Evolutionary conservation across 1,140 invertebrate species (phyloP).

Genomic region (Frieseomelitta varia): DNA sequence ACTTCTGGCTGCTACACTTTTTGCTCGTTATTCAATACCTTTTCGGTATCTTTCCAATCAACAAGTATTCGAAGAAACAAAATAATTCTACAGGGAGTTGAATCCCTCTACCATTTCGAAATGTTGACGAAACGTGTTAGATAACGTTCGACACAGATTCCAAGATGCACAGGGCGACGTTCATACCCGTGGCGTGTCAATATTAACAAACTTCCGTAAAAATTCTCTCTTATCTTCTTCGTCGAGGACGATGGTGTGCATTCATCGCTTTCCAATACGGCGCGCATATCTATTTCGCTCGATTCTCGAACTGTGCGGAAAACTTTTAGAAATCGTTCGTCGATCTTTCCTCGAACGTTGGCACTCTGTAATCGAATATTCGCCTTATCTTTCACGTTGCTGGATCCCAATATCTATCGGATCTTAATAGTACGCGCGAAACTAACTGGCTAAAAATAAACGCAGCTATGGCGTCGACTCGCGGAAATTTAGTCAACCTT

Average conservation of each 20-base stretch:
- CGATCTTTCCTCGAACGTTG: not conserved
- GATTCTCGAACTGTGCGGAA: too few species aligned
- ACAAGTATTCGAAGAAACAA: too few species aligned
- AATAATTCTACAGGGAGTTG: too few species aligned
- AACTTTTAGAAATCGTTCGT: not conserved
- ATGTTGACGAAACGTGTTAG: too few species aligned
- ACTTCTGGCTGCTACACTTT: too few species aligned
- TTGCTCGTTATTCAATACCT: too few species aligned
- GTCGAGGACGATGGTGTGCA: constrained; percentile 9
- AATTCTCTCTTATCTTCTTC: constrained; percentile 34
- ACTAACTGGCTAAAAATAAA: not conserved
- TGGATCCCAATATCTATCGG: not conserved
- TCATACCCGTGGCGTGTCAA: constrained; percentile 42
- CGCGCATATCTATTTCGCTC: not conserved
- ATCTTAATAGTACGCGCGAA: not conserved
- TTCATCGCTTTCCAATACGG: constrained; percentile 31
- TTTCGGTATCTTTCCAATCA: too few species aligned
- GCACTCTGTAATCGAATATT: not conserved
- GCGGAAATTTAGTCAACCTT: not conserved
- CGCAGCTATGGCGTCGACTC: not conserved
- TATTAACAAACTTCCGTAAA: constrained; percentile 54
- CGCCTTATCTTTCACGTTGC: not conserved
- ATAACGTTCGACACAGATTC: too few species aligned
- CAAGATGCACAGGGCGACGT: constrained; percentile 1
- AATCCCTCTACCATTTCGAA: not conserved